Base-by-base conservation (phyloP, 2,797 vertebrate genomes). In the Sebastes diaconus region DNA sequence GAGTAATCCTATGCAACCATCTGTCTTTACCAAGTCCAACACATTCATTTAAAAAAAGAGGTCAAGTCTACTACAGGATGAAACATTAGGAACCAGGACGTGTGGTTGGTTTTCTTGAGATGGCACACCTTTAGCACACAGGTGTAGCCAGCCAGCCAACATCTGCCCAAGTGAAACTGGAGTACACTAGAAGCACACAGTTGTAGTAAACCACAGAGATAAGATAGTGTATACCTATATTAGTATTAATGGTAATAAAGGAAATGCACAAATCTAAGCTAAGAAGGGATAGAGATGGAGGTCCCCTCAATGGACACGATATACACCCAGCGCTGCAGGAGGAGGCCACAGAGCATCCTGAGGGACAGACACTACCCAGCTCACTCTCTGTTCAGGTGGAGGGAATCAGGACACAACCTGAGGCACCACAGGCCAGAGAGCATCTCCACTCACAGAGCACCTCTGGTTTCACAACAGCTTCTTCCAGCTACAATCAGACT, bases 41-140 rank as follows among this genome's bases (percentile, higher is more conserved):
- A 25, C 6, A n/a, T 5, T 14, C 3, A 63, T 63, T 22, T 4
- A 22, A 24, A 42, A 60, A n/a, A 20, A 68, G 52, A 77, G 46
- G 14, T 4, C 25, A 77, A 9, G 20, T 36, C 18, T n/a, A 27
- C 5, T 57, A 46, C 74, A 73, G 81, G 83, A 80, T 72, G 60
- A 8, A 1, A 65, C 5, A 22, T 24, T 12, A 63, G 6, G 20
- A 80, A 88, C 63, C 86, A 89, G 92, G 93, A 91, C 8, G 9
- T 85, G 67, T 9, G 10, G 25, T 24, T 61, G 22, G 13, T 71
- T 61, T 36, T 80, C 11, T 29, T 86, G 0, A 29, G 27, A 24
- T 16, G 83, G 73, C 90, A 92, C 94, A 83, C 93, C 93, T 92
- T 94, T 27, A 42, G 29, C 72, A 93, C 73, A 93, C 85, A 90